These are phyloP conservation scores for Leontopithecus rosalia DNA, from an alignment of 2,797 vertebrate genomes.

Conservation along the genomic window DNA sequence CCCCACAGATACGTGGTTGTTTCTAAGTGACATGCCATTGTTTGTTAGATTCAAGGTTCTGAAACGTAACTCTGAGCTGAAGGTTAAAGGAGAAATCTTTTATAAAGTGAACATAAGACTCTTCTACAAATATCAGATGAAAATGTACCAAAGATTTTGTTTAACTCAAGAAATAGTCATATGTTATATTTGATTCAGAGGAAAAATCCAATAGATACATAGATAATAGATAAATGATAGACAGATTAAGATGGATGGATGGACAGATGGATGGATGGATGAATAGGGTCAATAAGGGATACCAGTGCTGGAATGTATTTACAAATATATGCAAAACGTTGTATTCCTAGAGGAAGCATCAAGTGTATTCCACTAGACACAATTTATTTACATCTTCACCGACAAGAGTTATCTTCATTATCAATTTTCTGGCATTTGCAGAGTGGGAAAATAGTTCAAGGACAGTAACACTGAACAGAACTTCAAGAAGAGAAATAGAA, in stretches of 20 bases:
- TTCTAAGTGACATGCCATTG: neutral
- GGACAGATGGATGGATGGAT: neutral
- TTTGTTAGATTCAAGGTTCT: accelerated
- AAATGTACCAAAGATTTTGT: neutral
- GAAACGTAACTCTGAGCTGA: neutral
- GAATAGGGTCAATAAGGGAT: neutral
- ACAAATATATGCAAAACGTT: neutral
- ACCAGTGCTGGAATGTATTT: accelerated
- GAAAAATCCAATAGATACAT: neutral
- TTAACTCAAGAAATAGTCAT: neutral
- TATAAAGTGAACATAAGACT: neutral
- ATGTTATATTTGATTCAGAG: neutral
- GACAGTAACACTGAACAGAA: neutral
- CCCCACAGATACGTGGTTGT: too few relatives aligned
- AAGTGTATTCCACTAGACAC: neutral
- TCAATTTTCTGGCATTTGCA: neutral
- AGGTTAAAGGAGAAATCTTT: neutral
- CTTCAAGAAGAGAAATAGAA: too few relatives aligned
- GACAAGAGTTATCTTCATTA: neutral
- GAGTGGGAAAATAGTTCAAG: neutral
- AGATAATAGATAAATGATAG: neutral
- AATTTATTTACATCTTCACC: neutral
- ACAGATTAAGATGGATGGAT: neutral
- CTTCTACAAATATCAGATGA: accelerated
- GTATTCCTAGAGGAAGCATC: too few relatives aligned